phyloP scores from a whole-genome alignment of 2,888 invertebrate genomes.

The Diadegma fenestrale region DNA sequence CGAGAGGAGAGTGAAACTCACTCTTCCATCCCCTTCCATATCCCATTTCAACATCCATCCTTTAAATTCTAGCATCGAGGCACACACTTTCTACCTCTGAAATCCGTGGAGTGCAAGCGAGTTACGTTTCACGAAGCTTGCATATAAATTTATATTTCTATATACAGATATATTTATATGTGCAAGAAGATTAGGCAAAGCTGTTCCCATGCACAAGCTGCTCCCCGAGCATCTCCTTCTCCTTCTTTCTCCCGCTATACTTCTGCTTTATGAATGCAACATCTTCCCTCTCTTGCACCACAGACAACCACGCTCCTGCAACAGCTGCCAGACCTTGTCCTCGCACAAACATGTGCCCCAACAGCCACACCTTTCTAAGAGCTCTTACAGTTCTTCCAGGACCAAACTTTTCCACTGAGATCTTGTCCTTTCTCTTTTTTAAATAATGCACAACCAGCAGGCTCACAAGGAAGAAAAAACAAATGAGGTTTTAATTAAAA shows the following conservation, averaged over 20 bases:
- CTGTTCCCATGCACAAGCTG: slow-evolving; percentile 75
- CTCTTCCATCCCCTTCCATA: background rate
- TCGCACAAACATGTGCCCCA: slow-evolving; percentile 52
- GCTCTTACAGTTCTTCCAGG: slow-evolving; percentile 23
- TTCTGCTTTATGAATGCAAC: slow-evolving; percentile 67
- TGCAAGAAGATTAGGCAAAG: slow-evolving; percentile 77
- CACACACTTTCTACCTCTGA: background rate
- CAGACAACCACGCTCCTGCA: slow-evolving; percentile 27
- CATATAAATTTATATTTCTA: slow-evolving; percentile 27
- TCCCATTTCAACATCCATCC: background rate
- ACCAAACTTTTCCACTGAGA: slow-evolving; percentile 26
- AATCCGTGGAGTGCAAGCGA: slow-evolving; percentile 33
- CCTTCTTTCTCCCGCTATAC: slow-evolving; percentile 44
- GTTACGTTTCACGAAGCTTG: slow-evolving; percentile 29
- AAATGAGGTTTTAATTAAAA: background rate
- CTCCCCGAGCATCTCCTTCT: slow-evolving; percentile 50
- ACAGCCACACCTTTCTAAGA: slow-evolving; percentile 29
- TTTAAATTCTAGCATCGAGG: background rate
- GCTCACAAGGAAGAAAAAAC: background rate
- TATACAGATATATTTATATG: slow-evolving; percentile 4
- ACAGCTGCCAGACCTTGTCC: slow-evolving; percentile 56
- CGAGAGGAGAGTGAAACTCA: background rate
- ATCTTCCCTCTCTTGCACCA: slow-evolving; percentile 33
- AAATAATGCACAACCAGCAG: background rate
- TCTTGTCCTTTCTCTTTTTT: background rate